These are phyloP conservation scores for Gadopsis bispinosus DNA, from an alignment of 2,797 vertebrate genomes.

Conservation along the genomic window DNA sequence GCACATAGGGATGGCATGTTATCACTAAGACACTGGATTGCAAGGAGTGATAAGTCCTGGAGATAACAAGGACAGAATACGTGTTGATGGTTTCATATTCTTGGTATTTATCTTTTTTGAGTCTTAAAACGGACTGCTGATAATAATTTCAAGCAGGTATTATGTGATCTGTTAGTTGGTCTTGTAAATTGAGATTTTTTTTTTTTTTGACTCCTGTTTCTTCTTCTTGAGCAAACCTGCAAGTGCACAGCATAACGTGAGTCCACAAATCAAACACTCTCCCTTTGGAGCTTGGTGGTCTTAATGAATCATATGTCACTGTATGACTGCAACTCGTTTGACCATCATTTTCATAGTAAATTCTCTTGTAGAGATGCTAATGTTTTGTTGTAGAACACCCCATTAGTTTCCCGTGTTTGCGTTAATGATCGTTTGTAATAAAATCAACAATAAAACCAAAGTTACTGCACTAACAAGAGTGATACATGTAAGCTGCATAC, in stretches of 20 bases:
- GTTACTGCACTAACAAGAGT: background rate
- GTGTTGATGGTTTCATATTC: background rate
- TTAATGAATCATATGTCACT: background rate
- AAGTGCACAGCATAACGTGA: background rate
- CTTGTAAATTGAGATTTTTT: background rate
- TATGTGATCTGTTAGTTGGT: background rate
- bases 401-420: background rate
- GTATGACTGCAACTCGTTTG: background rate
- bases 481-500: background rate
- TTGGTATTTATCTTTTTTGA: background rate
- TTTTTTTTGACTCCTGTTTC: background rate
- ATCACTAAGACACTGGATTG: background rate
- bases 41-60: background rate
- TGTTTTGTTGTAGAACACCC: background rate
- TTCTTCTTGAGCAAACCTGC: background rate
- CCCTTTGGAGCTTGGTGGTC: constrained; percentile 3
- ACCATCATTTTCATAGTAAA: background rate
- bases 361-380: background rate
- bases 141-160: background rate
- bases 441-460: constrained; percentile 3
- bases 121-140: background rate
- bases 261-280: background rate
- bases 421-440: background rate
- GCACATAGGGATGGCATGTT: background rate
- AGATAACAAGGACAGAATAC: background rate